phyloP scores from a whole-genome alignment of 2,888 invertebrate genomes.

The Timema podura region DNA sequence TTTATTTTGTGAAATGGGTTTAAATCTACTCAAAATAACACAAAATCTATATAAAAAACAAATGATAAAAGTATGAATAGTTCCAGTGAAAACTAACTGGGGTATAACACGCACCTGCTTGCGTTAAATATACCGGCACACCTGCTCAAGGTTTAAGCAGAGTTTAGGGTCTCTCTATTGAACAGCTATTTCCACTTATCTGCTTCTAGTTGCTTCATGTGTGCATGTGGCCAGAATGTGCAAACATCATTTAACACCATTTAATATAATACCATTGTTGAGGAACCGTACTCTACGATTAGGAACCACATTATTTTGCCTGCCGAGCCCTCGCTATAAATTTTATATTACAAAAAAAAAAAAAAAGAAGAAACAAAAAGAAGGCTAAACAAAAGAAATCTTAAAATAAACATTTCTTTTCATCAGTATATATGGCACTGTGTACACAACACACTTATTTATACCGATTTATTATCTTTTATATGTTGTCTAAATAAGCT shows the following conservation, averaged over 20 bases:
- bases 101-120: too few species aligned
- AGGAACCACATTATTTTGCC: constrained; percentile 38
- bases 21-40: too few species aligned
- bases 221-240: neutral
- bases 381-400: constrained; percentile 28
- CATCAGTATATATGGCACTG: constrained; percentile 34
- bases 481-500: constrained; percentile 33
- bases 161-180: too few species aligned
- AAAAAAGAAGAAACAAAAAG: constrained; percentile 19
- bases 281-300: constrained; percentile 37
- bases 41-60: too few species aligned
- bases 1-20: too few species aligned
- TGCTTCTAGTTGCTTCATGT: too few species aligned
- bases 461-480: constrained; percentile 29
- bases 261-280: constrained; percentile 31
- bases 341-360: constrained; percentile 27
- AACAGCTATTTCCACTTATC: too few species aligned
- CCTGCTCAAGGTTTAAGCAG: too few species aligned
- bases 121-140: too few species aligned
- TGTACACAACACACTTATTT: constrained; percentile 32
- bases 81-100: too few species aligned
- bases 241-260: constrained; percentile 5
- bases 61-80: too few species aligned
- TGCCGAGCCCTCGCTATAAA: constrained; percentile 33
- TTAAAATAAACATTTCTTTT: constrained; percentile 21